These are phyloP conservation scores for Aphrophora alni DNA, from an alignment of 2,888 invertebrate genomes.

Conservation along the genomic window DNA sequence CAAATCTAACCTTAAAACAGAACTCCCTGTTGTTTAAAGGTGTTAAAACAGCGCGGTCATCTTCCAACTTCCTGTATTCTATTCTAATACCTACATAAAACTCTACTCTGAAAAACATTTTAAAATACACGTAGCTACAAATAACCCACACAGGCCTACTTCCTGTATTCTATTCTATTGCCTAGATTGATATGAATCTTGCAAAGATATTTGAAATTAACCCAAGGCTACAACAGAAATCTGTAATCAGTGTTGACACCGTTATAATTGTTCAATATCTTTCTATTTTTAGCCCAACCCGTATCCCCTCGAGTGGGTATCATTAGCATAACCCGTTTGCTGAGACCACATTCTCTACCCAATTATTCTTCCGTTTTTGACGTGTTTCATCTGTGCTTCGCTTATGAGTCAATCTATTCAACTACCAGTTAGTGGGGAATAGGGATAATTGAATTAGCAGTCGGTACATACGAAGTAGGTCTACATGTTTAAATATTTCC, in stretches of 20 bases:
- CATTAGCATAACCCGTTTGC: conserved; percentile 34
- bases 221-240: background rate
- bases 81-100: too few species aligned
- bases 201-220: background rate
- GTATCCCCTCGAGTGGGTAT: background rate
- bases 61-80: too few species aligned
- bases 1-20: too few species aligned
- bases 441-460: background rate
- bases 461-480: too few species aligned
- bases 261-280: background rate
- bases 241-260: background rate
- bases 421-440: background rate
- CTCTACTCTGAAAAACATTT: too few species aligned
- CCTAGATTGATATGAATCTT: background rate
- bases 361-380: background rate
- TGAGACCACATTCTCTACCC: background rate
- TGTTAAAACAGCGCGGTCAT: too few species aligned
- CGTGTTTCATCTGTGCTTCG: background rate
- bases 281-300: conserved; percentile 34
- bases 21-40: too few species aligned
- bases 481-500: too few species aligned
- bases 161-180: background rate
- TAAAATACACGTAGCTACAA: too few species aligned
- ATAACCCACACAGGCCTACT: background rate
- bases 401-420: background rate